Base-by-base conservation (phyloP, 2,888 invertebrate genomes). In the Anagyrus pseudococci region DNA sequence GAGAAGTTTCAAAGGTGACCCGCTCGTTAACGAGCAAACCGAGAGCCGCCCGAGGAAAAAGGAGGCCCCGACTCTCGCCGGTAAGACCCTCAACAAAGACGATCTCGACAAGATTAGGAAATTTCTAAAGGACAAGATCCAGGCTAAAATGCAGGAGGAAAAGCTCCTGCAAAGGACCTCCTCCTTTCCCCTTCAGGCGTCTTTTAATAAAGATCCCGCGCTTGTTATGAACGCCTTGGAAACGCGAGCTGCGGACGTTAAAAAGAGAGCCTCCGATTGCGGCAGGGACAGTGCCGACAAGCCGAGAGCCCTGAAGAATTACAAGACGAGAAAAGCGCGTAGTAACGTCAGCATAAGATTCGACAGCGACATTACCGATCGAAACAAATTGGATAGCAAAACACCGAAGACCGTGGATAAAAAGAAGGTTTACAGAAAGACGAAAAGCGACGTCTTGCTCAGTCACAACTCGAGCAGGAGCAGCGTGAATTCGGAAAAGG, bases 391-490 rank as follows among this genome's bases (percentile, higher is more conserved):
- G 20, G 43, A 29, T 33, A 20, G 10, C 26, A 17, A n/a, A 48
- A 25, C 19, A 17, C 4, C 71, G 69, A 20, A 71, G 70, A 26
- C 52, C 65, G 3, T 37, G 10, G 75, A 76, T 33, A 71, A 67
- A 58, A 71, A 73, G 43, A 78, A 76, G 48, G 54, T 72, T 7
- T 77, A 76, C 59, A 70, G 76, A 15, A 77, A 76, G 58, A 76
- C 75, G 25, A 76, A 70, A 56, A 79, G 76, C 62, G 77, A 77
- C 62, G 67, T 73, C 7, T 53, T 72, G 3, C 52, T 74, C 10
- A 72, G 71, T 10, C 71, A 71, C n/a, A 29, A 15, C 2, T 6
- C 26, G 26, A 64, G 65, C 8, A 67, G 55, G 0, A 56, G 69
- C n/a, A 10, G 70, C 25, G 2, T 69, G 1, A 72, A 75, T 37